A percentile compares a stretch with the other conserved stretches of the same genome.
These are phyloP conservation scores for Microctenopoma steveboyesi DNA, from an alignment of 2,797 vertebrate genomes.

Conservation along the genomic window DNA sequence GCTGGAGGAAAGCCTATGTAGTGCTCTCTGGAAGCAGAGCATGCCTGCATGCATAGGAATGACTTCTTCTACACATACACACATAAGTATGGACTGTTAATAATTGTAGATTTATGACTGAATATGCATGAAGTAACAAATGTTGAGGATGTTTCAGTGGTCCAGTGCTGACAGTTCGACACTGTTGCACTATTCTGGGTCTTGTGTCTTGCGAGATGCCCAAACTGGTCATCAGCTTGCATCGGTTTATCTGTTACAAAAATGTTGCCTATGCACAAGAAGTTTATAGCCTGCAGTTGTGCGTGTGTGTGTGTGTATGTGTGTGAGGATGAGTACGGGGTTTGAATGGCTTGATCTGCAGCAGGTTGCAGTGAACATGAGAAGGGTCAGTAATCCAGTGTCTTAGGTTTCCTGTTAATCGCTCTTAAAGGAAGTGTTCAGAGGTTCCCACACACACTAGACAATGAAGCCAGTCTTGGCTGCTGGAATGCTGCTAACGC, in stretches of 20 bases:
- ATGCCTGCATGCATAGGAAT: background rate
- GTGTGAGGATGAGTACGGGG: constrained; percentile 35
- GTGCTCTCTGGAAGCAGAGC: background rate
- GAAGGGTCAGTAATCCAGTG: constrained; percentile 77
- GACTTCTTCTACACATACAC: no score
- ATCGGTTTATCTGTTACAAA: background rate
- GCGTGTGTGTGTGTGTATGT: constrained; percentile 17
- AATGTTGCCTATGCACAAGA: background rate
- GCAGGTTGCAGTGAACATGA: constrained; percentile 73
- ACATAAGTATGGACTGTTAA: no score
- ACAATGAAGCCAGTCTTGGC: constrained; percentile 87
- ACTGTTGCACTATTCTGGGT: no score
- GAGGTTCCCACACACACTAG: constrained; percentile 88
- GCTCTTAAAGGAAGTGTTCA: constrained; percentile 86
- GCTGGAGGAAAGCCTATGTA: constrained; percentile 5
- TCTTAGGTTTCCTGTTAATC: constrained; percentile 84
- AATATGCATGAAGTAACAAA: no score
- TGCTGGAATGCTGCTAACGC: constrained; percentile 77
- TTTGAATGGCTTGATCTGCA: constrained; percentile 57
- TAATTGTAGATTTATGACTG: no score
- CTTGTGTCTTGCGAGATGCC: no score
- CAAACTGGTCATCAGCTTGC: background rate
- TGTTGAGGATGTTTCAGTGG: background rate
- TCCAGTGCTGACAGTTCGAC: background rate
- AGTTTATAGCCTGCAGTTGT: background rate